phyloP scores from a whole-genome alignment of 2,113 vertebrate species.

The Todiramphus chloris region DNA sequence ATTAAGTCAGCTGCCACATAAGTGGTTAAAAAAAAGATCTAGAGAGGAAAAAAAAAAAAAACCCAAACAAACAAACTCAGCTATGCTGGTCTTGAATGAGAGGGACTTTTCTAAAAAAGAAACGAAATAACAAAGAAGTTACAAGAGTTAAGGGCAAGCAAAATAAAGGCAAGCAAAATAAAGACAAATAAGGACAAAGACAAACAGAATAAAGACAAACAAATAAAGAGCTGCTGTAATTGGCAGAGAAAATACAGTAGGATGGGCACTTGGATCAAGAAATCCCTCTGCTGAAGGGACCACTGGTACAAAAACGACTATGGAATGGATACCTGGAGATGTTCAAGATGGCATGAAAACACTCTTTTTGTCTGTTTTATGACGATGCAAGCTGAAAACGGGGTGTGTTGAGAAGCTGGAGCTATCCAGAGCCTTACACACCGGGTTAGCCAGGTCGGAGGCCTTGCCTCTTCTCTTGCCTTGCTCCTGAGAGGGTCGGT shows the following conservation, averaged over 20 bases:
- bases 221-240: background rate
- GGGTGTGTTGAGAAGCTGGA: background rate
- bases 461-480: background rate
- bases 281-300: background rate
- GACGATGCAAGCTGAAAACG: background rate
- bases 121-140: background rate
- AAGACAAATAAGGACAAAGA: background rate
- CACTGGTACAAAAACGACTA: background rate
- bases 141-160: background rate
- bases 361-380: background rate
- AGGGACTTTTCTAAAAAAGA: background rate
- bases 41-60: background rate
- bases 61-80: too few species aligned
- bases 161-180: background rate
- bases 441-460: background rate
- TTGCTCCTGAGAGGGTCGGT: rapidly evolving
- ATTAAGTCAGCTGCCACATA: background rate
- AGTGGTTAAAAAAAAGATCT: background rate
- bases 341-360: background rate
- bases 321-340: background rate
- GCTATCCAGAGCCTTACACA: background rate
- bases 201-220: background rate
- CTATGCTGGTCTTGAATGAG: background rate
- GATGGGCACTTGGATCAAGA: background rate
- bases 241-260: background rate